These are phyloP conservation scores for Drosophila mettleri DNA, from an alignment of 2,888 invertebrate species.

Conservation along the genomic window DNA sequence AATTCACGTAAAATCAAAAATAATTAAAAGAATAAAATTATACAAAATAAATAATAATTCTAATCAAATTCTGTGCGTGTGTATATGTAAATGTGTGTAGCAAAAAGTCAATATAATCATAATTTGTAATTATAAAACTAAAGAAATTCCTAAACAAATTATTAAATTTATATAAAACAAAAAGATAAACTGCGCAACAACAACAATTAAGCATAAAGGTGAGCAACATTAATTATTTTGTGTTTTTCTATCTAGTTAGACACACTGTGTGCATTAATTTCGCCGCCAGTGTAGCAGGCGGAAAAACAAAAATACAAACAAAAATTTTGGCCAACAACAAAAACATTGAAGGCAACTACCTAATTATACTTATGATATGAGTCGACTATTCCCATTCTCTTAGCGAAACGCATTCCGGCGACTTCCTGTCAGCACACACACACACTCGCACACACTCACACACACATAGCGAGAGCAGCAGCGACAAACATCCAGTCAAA, in stretches of 20 bases:
- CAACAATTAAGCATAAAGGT: constrained; percentile 26
- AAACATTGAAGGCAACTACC: constrained; percentile 35
- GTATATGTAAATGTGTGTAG: constrained; percentile 45
- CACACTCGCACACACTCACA: constrained; percentile 1
- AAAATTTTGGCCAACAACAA: constrained; percentile 24
- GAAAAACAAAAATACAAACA: constrained; percentile 14
- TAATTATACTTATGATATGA: constrained; percentile 47
- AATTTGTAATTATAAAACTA: constrained; percentile 47
- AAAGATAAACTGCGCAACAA: constrained; percentile 6
- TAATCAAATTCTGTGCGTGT: constrained; percentile 46
- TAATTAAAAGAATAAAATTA: constrained; percentile 8
- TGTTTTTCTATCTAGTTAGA: constrained; percentile 2
- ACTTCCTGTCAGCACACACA: constrained; percentile 67
- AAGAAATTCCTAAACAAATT: constrained; percentile 72
- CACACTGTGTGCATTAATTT: constrained; percentile 30
- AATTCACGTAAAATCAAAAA: constrained; percentile 58
- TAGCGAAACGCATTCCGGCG: constrained; percentile 64
- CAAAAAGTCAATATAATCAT: constrained; percentile 20
- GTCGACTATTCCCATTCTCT: constrained; percentile 43
- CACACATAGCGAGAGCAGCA: constrained; percentile 25
- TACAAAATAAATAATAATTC: constrained; percentile 21
- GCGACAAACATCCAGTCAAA: constrained; percentile 47
- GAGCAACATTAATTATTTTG: constrained; percentile 20
- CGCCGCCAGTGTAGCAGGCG: constrained; percentile 34
- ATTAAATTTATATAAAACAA: constrained; percentile 19